Evolutionary conservation across 2,797 vertebrate species (phyloP), one percentile per base, ranked within the genome.

Genomic region (Poeciliopsis gracilis): DNA sequence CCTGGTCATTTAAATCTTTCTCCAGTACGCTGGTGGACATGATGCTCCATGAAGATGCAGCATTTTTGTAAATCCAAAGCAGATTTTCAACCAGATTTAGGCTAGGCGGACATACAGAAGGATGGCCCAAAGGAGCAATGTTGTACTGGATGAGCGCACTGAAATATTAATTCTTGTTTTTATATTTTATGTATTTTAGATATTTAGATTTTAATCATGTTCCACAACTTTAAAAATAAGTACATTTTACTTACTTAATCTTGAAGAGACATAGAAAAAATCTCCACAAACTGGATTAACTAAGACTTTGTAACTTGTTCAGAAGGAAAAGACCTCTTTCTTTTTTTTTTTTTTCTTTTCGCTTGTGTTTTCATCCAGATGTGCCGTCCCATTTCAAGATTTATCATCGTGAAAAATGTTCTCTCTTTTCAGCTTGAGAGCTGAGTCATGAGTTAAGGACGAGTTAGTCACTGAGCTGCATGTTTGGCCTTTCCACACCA

Each of bases 401-500:
- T 86, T 87, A 77, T 81, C 76, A 82, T 88, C 90, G 93, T 93
- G 91, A 91, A 89, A 86, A 82, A 84, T 92, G 91, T 90, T 84
- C 86, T 88, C 82, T 79, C 69, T 72, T 77, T 89, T 86, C 63
- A 90, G 78, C 82, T 90, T 83, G 85, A 84, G 66, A 79, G 84
- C 88, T 90, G 90, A 94, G 89, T 93, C 92, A 92, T 89, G 2
- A 47, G 63, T 89, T 59, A 72, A 79, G 77, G 76, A 77, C 77
- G 84, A 85, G 88, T 90, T 87, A 84, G 80, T 77, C 61, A 36
- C 63, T 87, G 87, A 86, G 84, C 82, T 82, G 89, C 86, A 84
- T 91, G 90, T 91, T 92, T 93, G 92, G 94, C 93, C 91, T 93
- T 93, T 93, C 88, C 81, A 53, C 79, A 75, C 82, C n/a, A 59